These are phyloP conservation scores for Sthenelais limicola DNA, from an alignment of 2,888 invertebrate genomes.

Conservation along the genomic window DNA sequence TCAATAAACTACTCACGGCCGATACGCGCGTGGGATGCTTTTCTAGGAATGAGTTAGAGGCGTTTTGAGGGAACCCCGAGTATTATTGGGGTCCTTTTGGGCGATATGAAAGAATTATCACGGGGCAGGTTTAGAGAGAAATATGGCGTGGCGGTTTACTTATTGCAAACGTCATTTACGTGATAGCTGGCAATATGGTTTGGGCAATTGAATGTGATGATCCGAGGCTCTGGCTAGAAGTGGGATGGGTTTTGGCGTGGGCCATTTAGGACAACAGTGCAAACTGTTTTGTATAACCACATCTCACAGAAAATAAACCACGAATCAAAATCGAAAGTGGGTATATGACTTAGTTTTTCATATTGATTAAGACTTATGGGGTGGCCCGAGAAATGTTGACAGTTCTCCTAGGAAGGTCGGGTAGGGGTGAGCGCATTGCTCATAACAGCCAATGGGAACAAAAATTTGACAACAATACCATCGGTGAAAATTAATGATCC, in stretches of 20 bases:
- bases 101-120: not conserved
- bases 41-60: no score
- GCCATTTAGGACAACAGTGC: no score
- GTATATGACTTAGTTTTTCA: no score
- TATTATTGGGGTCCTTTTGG: not conserved
- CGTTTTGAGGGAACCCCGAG: not conserved
- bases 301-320: no score
- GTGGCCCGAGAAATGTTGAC: conserved; percentile 37
- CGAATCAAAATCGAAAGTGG: no score
- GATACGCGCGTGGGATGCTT: no score
- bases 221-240: not conserved
- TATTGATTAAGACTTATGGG: no score
- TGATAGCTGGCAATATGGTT: conserved; percentile 38
- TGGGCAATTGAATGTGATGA: conserved; percentile 40
- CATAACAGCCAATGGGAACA: conserved; percentile 42
- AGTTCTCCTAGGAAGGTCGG: conserved; percentile 30
- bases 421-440: conserved; percentile 38
- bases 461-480: conserved; percentile 63
- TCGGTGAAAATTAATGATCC: conserved; percentile 37
- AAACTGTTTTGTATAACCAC: no score
- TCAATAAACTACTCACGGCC: no score
- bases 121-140: conserved; percentile 12
- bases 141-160: conserved; percentile 32
- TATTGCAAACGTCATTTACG: conserved; percentile 36
- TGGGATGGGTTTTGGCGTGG: not conserved